Evolutionary conservation across 1,140 invertebrate genomes (phyloP).

Genomic region (Lerema accius): DNA sequence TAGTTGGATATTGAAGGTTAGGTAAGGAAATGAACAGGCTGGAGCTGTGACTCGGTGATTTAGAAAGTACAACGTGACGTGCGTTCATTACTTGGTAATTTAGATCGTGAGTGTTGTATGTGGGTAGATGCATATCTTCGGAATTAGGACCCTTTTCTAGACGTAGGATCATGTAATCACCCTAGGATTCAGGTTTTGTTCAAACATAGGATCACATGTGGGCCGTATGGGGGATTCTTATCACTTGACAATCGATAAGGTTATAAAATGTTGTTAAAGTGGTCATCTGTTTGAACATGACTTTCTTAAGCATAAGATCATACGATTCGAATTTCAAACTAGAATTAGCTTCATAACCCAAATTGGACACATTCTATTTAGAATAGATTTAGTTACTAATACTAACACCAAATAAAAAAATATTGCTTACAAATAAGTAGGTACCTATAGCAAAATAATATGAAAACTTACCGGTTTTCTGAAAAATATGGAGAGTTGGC

Average conservation of each 20-base stretch:
- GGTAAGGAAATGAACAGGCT: neutral
- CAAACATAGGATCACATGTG: neutral
- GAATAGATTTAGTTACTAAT: slow-evolving; percentile 55
- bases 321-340: slow-evolving; percentile 30
- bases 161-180: slow-evolving; percentile 11
- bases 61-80: slow-evolving; percentile 1
- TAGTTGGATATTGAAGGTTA: slow-evolving; percentile 10
- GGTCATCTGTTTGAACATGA: neutral
- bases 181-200: neutral
- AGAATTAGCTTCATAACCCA: slow-evolving; percentile 38
- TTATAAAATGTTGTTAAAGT: neutral
- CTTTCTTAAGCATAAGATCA: slow-evolving; percentile 10
- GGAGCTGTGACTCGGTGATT: slow-evolving; percentile 1
- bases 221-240: neutral
- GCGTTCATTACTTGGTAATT: neutral
- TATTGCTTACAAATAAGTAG: slow-evolving; percentile 53
- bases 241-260: neutral
- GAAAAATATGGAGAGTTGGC: slow-evolving; percentile 23
- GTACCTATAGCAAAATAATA: neutral
- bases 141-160: slow-evolving; percentile 17
- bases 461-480: slow-evolving; percentile 8
- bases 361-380: slow-evolving; percentile 48
- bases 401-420: slow-evolving; percentile 35
- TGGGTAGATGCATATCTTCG: slow-evolving; percentile 30
- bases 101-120: slow-evolving; percentile 11